Base-by-base conservation (phyloP, 2,113 vertebrate genomes). In the Mugil cephalus region DNA sequence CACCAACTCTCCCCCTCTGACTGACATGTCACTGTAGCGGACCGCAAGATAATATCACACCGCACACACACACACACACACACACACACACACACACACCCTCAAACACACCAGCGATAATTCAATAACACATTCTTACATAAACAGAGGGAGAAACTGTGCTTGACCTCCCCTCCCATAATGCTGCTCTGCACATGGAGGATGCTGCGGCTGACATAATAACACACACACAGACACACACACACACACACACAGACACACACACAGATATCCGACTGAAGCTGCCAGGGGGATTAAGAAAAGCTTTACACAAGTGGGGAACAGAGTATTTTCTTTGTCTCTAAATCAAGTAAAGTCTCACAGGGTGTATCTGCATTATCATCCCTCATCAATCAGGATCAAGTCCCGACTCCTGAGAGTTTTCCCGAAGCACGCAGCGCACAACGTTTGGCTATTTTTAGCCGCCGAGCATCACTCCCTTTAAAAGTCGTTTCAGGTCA, bases 201-300 rank as follows among this genome's bases (percentile, higher is more conserved):
- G 70, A 71, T 7, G 34, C 56, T 12, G 42, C 56, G 53, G 76
- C 72, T 69, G 80, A 80, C 73, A 61, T 67, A 69, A 85, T 60
- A 79, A 51, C 53, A 42, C 34, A 40, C 62, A 68, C 13, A n/a
- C n/a, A n/a, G 3, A 10, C 19, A 42, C 15, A 51, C 71, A 63
- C 54, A 38, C 36, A 56, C 35, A 62, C 59, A 60, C 58, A 74
- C 62, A 63, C 47, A 54, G 54, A 42, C 62, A 77, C 50, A 74
- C 65, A 50, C 72, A 74, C 19, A 70, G 1, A 77, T 34, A 77
- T 47, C 13, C 72, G 82, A 64, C 19, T 68, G 64, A 78, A 83
- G 70, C 80, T 63, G 38, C 51, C 70, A 64, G 17, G 52, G 62
- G 74, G 91, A 93, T 92, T 90, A 91, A 51, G 66, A 73, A 77